Percentiles rank a stretch among this genome's conserved stretches.
These are phyloP conservation scores for Platysternon megacephalum DNA, from an alignment of 2,113 vertebrate species.

Conservation along the genomic window DNA sequence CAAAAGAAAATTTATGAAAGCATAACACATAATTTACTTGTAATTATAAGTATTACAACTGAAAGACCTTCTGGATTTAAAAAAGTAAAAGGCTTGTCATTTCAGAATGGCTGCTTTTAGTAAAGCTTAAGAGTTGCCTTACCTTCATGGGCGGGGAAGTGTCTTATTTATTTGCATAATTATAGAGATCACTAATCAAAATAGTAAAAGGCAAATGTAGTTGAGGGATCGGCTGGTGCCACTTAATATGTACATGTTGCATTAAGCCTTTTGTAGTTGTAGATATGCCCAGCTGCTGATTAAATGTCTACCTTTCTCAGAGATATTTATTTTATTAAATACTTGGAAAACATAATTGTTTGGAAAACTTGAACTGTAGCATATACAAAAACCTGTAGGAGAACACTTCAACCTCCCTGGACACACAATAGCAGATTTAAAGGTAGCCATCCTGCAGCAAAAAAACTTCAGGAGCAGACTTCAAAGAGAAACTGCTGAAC, in stretches of 20 bases:
- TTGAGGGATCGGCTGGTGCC: fast-evolving
- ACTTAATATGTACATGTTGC: background rate
- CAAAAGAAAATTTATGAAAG: background rate
- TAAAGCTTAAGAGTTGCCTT: background rate
- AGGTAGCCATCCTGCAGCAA: too few relatives aligned
- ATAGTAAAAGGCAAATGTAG: background rate
- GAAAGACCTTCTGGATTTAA: background rate
- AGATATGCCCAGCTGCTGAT: background rate
- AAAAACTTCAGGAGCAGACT: too few relatives aligned
- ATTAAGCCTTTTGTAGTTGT: background rate
- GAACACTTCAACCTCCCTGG: too few relatives aligned
- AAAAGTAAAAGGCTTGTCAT: background rate
- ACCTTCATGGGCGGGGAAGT: background rate
- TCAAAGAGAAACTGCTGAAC: too few relatives aligned
- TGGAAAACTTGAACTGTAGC: background rate
- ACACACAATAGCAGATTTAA: too few relatives aligned
- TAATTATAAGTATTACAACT: background rate
- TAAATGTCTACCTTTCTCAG: background rate
- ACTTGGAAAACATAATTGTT: background rate
- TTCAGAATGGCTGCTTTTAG: background rate
- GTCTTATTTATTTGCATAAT: background rate
- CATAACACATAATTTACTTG: background rate
- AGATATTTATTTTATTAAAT: background rate
- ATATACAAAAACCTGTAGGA: too few relatives aligned
- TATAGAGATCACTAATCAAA: background rate